Evolutionary conservation across 2,113 vertebrate genomes (phyloP), one percentile per base, ranked within the genome.

Genomic region (Mionectes macconnelli): DNA sequence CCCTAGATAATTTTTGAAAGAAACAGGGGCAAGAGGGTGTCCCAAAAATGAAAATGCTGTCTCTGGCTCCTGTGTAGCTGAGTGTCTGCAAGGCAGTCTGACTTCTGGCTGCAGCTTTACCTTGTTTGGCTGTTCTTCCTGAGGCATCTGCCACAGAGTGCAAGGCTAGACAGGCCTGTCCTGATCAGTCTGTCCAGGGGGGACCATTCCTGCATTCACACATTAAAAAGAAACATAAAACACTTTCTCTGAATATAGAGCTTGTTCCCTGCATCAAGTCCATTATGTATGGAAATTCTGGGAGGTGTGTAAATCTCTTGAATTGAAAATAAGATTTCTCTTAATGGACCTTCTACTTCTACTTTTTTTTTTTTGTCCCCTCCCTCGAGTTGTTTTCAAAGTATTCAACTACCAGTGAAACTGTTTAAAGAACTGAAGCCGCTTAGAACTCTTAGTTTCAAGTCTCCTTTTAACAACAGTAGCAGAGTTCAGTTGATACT

Each of bases 401-500:
- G 31, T n/a, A 47, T 0, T 91, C 60, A 75, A 7, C 42, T 78
- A 62, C 68, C 62, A 60, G 37, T 87, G 84, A 89, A 94, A 87
- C 89, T 84, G 63, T 77, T 95, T 52, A 18, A 87, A 90, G 80
- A 92, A 72, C 86, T 52, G 79, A 84, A 84, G 87, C 57, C 49
- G 5, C 14, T 56, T 28, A 21, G 59, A 84, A 45, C 64, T 94
- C 67, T 70, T 84, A 42, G 80, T 96, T 93, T 93, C 91, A 84
- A 88, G 80, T 94, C 56, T 91, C 30, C 59, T 93, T 95, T 94
- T 87, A 78, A 57, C 50, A 89, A 7, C 39, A 78, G 44, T 44
- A 10, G 9, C 28, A 9, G 27, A 81, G 49, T 78, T 95, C 60
- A 68, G 56, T 92, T 90, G 55, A 37, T 63, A 21, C 11, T 47